Base-by-base conservation (phyloP, 2,888 invertebrate genomes). In the Parelbella ahira region DNA sequence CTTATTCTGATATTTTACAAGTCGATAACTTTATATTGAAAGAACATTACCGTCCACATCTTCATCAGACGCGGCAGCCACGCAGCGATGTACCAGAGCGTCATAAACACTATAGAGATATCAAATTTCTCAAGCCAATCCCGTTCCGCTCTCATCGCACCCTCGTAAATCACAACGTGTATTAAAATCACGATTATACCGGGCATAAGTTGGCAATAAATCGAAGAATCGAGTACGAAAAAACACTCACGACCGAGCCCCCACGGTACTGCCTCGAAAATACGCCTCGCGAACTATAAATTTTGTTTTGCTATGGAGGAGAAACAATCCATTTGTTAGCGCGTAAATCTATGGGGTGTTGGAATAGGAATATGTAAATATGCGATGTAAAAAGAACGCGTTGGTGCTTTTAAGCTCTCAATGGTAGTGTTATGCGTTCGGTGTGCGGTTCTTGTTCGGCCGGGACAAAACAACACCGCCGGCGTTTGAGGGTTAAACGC, bases 141-240 rank as follows among this genome's bases (percentile, higher is more conserved):
- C 72, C 66, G 71, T 58, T 58, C 55, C 66, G 42, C 58, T 59
- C 62, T 56, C 65, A 65, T 66, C 68, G n/a, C 69, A 65, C 57
- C 67, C 64, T 64, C 68, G 75, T 87, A 87, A 86, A 87, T 87
- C 84, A 77, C 66, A 50, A 47, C 58, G 44, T 56, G 76, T 81
- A 83, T 87, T 87, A 86, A 86, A 87, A 86, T 81, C 80, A 71
- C 80, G 86, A 86, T 87, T 84, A 83, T 81, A 74, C 73, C 59
- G 66, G 73, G 75, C 79, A 78, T 82, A 82, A 83, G 81, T 81
- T 78, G 60, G 66, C 82, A 67, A 83, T 83, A 84, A 80, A 84
- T 84, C 79, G 68, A 66, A n/a, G 67, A 70, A 76, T 77, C 72
- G 80, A 64, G 63, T 65, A 60, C 59, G 68, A 71, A 60, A 69